Evolutionary conservation across 1,140 invertebrate genomes (phyloP).

Genomic region (Agraylea sexmaculata): DNA sequence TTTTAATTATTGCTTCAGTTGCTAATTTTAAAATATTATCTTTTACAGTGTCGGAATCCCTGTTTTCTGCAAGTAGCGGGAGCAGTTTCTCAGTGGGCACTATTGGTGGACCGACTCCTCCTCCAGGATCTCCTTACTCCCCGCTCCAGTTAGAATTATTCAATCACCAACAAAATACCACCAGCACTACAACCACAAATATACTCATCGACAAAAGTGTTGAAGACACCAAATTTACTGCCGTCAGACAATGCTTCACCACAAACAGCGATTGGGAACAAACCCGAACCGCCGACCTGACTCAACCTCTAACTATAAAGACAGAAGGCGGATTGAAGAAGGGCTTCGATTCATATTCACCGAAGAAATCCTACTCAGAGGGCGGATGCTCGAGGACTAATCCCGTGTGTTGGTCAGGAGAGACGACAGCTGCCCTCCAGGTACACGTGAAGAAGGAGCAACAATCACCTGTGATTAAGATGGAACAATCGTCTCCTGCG

Average conservation of each 20-base stretch:
- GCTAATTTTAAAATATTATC: no score
- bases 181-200: not conserved
- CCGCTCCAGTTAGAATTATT: conserved; percentile 54
- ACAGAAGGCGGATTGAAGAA: conserved; percentile 30
- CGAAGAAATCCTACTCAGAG: conserved; percentile 27
- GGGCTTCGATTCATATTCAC: no score
- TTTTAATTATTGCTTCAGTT: not conserved
- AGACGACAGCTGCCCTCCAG: conserved; percentile 20
- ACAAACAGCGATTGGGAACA: conserved; percentile 10
- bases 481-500: conserved; percentile 36
- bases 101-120: conserved; percentile 53
- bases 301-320: conserved; percentile 38
- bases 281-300: conserved; percentile 10
- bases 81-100: conserved; percentile 41
- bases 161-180: conserved; percentile 22
- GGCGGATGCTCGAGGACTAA: conserved; percentile 44
- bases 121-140: conserved; percentile 55
- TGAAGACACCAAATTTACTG: conserved; percentile 12
- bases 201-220: conserved; percentile 4
- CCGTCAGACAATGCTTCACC: conserved; percentile 1
- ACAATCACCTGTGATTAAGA: conserved; percentile 27
- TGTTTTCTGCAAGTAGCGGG: conserved; percentile 46
- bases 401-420: conserved; percentile 38
- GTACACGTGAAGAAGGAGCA: conserved; percentile 35
- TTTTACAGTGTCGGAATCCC: conserved; percentile 49